A percentile compares a stretch with the other conserved stretches of the same genome.
Evolutionary conservation across 53 echinoderm and acorn worm species (phyloP).

Genomic region (Crossaster papposus): DNA sequence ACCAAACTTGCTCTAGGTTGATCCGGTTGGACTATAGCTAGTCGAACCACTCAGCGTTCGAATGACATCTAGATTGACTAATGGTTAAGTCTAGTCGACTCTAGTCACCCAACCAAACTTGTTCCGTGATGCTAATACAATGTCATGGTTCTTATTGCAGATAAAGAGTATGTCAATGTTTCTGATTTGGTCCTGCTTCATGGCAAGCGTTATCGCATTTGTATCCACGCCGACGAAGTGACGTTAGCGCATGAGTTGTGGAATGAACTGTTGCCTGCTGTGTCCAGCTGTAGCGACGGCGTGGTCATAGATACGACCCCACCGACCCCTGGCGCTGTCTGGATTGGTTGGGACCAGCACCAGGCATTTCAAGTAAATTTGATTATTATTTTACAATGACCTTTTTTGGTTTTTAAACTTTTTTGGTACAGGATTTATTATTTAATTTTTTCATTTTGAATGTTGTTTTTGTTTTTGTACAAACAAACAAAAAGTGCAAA

Average conservation of each 20-base stretch:
- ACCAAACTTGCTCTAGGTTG: too few species aligned
- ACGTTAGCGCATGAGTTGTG: slow-evolving; percentile 39
- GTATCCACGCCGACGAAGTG: slow-evolving; percentile 64
- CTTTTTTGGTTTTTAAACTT: too few species aligned
- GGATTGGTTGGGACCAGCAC: slow-evolving; percentile 60
- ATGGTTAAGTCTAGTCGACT: too few species aligned
- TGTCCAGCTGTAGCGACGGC: slow-evolving; percentile 64
- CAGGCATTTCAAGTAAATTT: slow-evolving; percentile 45
- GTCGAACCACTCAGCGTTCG: too few species aligned
- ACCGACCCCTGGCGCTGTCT: slow-evolving; percentile 50
- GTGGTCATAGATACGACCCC: slow-evolving; percentile 61
- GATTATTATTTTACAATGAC: neutral
- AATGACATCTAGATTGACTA: too few species aligned
- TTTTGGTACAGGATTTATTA: too few species aligned
- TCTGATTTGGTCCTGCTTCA: slow-evolving; percentile 34
- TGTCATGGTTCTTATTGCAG: slow-evolving; percentile 13
- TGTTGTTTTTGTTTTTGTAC: too few species aligned
- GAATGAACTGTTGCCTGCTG: slow-evolving; percentile 39
- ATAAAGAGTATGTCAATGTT: slow-evolving; percentile 63
- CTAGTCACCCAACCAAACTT: too few species aligned
- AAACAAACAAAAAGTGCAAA: too few species aligned
- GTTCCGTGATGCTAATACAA: too few species aligned
- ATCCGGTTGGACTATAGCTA: too few species aligned
- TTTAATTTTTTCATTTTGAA: too few species aligned
- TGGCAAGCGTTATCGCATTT: slow-evolving; percentile 60